Evolutionary conservation across 2,113 vertebrate species (phyloP), one percentile per base, ranked within the genome.

Genomic region (Oostethus manadensis): DNA sequence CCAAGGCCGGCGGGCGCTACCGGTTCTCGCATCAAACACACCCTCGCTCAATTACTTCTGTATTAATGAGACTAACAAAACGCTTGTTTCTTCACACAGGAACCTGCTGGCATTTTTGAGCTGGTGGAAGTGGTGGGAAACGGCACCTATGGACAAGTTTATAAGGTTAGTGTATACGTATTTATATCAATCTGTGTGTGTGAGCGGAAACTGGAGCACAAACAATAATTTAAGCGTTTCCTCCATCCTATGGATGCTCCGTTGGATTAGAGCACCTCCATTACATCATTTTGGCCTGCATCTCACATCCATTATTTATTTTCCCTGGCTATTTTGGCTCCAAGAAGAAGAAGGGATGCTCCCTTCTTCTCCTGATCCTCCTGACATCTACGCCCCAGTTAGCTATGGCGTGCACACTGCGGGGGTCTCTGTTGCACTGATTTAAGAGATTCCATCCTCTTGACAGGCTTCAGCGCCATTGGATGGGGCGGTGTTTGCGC

Each of bases 101-200:
- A 94, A 70, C 93, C 93, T 47, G 93, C 93, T 26, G 93, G 93
- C 55, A 94, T 94, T 62, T 94, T 94, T 70, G 93, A 94, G 77
- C 77, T 94, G 80, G 93, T 94, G 72, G 93, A 94, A 73, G 93
- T 94, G 65, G 93, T 94, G 4, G 93, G 93, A 64, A 94, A 94
- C 87, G 93, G 93, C 60, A 94, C 93, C 55, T 94, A 94, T 22
- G 93, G 93, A 76, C 93, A 94, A 88, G 93, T 94, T 64, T 94
- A 94, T 75, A 94, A 94, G 93, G 93, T 94, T 88, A 71, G 94
- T 94, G 79, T 68, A 18, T 62, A 61, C 71, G 20, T 51, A 49
- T 68, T 22, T 51, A 29, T 48, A 42, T 45, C 3, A 10, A 10
- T 35, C n/a, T 45, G 11, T 60, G 89, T 93, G 76, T 47, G 53